Evolutionary conservation across 37 sponge, comb jelly and placozoan species (phyloP), one percentile per base, ranked within the genome.

Genomic region (Lycopodina hypogea): DNA sequence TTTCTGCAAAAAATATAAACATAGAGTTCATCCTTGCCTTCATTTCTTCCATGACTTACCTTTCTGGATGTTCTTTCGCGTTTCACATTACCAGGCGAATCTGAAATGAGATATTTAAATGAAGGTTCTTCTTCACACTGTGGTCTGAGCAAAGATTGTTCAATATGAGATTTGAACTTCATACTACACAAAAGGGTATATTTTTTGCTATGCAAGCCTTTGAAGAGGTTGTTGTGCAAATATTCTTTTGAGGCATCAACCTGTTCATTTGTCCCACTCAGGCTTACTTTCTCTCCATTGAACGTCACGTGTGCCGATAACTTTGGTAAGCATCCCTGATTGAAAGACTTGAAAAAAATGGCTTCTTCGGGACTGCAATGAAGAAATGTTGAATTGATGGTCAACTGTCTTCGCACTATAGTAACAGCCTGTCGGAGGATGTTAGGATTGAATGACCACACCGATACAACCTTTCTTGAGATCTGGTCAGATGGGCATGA

Each of bases 161-260:
- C 62, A 48, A 84, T 77, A 40, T 84, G 84, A 23, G 77, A 77
- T n/a, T 69, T 26, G 39, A 84, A 84, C 39, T 61, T 77, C 19
- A 42, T 4, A 15, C 69, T 50, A 56, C 75, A 65, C 15, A 22
- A 42, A 42, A 58, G 77, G 4, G 50, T 28, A 42, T 56, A 84
- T 32, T 32, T 30, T 62, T 58, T 40, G 14, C 37, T 65, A 30
- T 4, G 30, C 66, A 65, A 33, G 26, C 35, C 66, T 65, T 29
- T 32, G 17, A 65, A 33, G 30, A 65, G 11, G 17, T 33, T 14
- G 11, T 32, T 32, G 30, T 30, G 66, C 17, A 65, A 30, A 17
- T 32, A 30, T 14, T 65, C 12, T 3, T 29, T 33, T 9, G 66
- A 65, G 9, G 66, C 18, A 17, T 30, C 17, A 65, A 65, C 34